Evolutionary conservation across 2,888 invertebrate species (phyloP).

Genomic region (Dolichopus griseipennis): DNA sequence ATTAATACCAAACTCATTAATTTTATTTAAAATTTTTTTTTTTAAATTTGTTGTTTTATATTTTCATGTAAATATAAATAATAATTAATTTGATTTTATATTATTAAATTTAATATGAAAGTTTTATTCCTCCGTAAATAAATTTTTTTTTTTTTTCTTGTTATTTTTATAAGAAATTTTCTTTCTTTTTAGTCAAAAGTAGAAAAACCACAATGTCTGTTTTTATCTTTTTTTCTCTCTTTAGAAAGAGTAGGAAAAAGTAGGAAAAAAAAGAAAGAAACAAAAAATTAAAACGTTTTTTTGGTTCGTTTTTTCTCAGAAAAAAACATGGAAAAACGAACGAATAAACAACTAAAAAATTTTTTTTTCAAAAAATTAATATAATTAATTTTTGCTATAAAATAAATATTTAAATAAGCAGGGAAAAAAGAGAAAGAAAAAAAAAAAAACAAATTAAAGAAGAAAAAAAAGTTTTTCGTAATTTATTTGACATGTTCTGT

Average conservation of each 20-base stretch:
- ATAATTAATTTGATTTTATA: slow-evolving; percentile 1
- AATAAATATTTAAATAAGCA: slow-evolving; percentile 6
- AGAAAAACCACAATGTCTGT: slow-evolving; percentile 1
- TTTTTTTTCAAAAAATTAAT: background rate
- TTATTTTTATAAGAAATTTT: background rate
- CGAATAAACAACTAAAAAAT: background rate
- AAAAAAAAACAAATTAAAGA: too few species aligned
- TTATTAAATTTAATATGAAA: slow-evolving; percentile 1
- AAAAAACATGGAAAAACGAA: too few species aligned
- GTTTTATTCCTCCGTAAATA: too few species aligned
- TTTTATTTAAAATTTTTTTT: too few species aligned
- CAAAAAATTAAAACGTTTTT: too few species aligned
- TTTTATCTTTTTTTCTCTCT: background rate
- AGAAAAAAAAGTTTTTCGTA: background rate
- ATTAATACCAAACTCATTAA: too few species aligned
- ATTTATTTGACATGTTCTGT: slow-evolving; percentile 3
- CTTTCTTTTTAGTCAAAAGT: background rate
- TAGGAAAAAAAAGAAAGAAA: too few species aligned
- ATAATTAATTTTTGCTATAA: slow-evolving; percentile 1
- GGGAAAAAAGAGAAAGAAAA: background rate
- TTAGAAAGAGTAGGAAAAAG: background rate
- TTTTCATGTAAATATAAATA: background rate
- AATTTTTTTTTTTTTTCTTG: background rate
- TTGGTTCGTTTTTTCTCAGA: too few species aligned
- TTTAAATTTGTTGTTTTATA: background rate